Conservation (phyloP, 2,888 invertebrate genomes). For the Synanthedon andrenaeformis region DNA sequence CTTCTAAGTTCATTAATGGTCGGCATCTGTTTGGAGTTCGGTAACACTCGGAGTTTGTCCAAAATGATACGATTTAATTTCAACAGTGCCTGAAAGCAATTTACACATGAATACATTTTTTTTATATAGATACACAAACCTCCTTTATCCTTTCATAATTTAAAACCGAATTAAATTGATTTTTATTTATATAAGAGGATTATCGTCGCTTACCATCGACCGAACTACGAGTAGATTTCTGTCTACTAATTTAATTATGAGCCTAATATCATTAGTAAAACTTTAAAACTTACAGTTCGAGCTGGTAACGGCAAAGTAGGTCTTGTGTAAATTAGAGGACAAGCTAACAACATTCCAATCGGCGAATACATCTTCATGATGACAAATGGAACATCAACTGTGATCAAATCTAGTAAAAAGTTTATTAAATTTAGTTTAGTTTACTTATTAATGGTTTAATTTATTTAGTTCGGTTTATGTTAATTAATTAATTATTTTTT, state of each 20-base stretch:
- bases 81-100: conserved; percentile 28
- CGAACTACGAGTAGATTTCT: too few relatives aligned
- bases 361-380: conserved; percentile 48
- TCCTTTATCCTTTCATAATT: too few relatives aligned
- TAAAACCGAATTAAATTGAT: too few relatives aligned
- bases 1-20: conserved; percentile 36
- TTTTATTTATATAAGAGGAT: too few relatives aligned
- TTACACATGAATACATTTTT: too few relatives aligned
- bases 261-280: not conserved
- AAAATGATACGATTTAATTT: conserved; percentile 38
- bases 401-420: conserved; percentile 24
- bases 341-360: conserved; percentile 33
- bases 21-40: conserved; percentile 31
- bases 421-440: not conserved
- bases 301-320: conserved; percentile 48
- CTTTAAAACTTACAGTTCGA: conserved; percentile 28
- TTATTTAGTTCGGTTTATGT: too few relatives aligned
- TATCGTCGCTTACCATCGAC: too few relatives aligned
- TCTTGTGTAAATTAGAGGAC: conserved; percentile 44
- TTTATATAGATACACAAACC: too few relatives aligned
- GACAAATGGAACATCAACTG: conserved; percentile 30
- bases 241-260: too few relatives aligned
- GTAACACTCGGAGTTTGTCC: conserved; percentile 17
- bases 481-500: too few relatives aligned
- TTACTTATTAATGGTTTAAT: too few relatives aligned